These are phyloP conservation scores for Anguilla rostrata DNA, from an alignment of 2,113 vertebrate species.

Conservation along the genomic window DNA sequence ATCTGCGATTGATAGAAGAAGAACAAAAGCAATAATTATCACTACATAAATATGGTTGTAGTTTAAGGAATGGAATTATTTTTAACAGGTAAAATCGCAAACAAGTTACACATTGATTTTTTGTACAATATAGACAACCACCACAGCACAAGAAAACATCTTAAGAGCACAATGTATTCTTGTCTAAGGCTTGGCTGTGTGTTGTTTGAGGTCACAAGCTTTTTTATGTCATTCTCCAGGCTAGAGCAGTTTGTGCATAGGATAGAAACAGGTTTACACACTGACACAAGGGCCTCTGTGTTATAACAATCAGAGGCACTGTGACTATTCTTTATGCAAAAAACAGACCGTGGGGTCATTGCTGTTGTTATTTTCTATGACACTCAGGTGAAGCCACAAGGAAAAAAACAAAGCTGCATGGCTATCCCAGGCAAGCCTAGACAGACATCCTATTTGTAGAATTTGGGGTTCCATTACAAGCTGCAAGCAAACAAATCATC, in stretches of 20 bases:
- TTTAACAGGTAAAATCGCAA: too few relatives aligned
- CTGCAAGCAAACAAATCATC: background rate
- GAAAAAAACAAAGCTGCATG: background rate
- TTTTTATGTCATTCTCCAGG: background rate
- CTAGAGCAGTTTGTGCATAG: background rate
- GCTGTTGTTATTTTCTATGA: background rate
- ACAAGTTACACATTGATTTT: background rate
- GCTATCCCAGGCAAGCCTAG: background rate
- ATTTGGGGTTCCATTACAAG: background rate
- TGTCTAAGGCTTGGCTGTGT: background rate
- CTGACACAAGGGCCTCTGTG: background rate
- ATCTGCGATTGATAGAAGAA: background rate
- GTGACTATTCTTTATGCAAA: background rate
- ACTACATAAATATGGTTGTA: background rate
- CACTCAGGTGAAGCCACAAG: background rate
- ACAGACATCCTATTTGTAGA: background rate
- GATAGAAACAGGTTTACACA: background rate
- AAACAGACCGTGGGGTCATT: background rate
- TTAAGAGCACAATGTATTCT: background rate
- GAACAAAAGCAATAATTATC: background rate
- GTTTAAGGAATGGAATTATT: too few relatives aligned
- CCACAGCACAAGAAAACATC: background rate
- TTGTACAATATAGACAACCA: background rate
- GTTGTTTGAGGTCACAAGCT: background rate
- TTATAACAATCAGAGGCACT: background rate